phyloP scores from a whole-genome alignment of 2,113 vertebrate species.

The Acinonyx jubatus region DNA sequence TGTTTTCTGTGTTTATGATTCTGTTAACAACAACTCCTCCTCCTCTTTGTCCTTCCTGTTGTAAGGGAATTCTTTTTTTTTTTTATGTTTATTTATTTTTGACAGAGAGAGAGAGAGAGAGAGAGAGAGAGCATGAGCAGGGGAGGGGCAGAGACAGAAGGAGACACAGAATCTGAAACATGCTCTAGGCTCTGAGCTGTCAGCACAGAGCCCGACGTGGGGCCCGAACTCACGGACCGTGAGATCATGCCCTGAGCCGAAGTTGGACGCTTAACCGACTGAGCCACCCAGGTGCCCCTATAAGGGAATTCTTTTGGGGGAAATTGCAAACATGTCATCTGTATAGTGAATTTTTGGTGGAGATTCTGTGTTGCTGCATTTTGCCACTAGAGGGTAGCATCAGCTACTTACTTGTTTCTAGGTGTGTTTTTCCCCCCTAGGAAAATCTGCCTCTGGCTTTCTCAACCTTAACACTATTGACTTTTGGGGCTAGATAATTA shows the following conservation, averaged over 20 bases:
- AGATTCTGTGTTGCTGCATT: not conserved
- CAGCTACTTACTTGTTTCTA: not conserved
- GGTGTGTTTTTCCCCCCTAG: rapidly evolving
- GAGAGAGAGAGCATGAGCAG: no score
- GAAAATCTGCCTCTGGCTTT: not conserved
- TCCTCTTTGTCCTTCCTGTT: not conserved
- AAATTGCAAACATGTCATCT: not conserved
- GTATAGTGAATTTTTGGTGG: not conserved
- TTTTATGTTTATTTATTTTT: no score
- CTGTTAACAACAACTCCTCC: not conserved
- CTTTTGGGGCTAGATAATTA: not conserved
- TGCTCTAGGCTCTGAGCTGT: no score
- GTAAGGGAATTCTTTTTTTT: not conserved
- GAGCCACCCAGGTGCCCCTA: no score
- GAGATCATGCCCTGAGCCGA: no score
- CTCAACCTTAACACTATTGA: not conserved
- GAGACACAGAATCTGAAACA: no score
- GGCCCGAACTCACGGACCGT: no score
- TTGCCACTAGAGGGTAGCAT: constrained; percentile 55
- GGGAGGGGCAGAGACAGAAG: no score
- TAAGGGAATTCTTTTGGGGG: not conserved
- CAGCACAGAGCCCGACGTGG: no score
- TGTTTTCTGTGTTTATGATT: not conserved
- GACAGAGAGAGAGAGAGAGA: no score
- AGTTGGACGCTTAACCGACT: rapidly evolving